Evolutionary conservation across 2,888 invertebrate genomes (phyloP), one percentile per base, ranked within the genome.

Genomic region (Pachymerium ferrugineum): DNA sequence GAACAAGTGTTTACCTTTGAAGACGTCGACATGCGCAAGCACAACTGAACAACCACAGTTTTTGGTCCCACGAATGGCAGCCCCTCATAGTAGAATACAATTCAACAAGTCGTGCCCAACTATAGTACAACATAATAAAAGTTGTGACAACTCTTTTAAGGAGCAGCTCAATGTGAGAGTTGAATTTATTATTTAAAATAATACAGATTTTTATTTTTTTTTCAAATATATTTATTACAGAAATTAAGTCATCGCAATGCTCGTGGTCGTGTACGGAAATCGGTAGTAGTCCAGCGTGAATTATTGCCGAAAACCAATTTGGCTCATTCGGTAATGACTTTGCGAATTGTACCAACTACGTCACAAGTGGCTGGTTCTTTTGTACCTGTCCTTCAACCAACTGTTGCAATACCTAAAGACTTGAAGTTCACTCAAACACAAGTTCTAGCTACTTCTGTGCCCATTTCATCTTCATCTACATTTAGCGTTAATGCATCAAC

Each of bases 201-300:
- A 6, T 54, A 16, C 16, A 6, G n/a, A 10, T 70, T 31, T 72
- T 72, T 31, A n/a, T 70, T 70, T 70, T 70, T 33, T 72, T 62
- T 47, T 30, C 14, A 6, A 38, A 54, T 30, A 72, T 70, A 73
- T 70, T 70, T 25, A 70, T 71, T 73, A 5, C 38, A 78, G 77
- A 77, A 76, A 75, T 74, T 76, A 16, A 31, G 76, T 19, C 76
- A 76, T 31, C 73, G 73, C 19, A 74, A 76, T 73, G 76, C 77
- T 4, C 75, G 76, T 29, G 74, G 77, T 31, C 74, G 76, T 4
- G 73, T 76, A 28, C 69, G 76, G 16, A 78, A 78, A 73, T 75
- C 76, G 1, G 67, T 77, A 22, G 76, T 77, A 33, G 90, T 92
- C 22, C 91, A 91, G 82, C 84, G 92, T 5, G 86, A 90, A 79